phyloP scores from a whole-genome alignment of 2,797 vertebrate species.

The Hydrolagus colliei region DNA sequence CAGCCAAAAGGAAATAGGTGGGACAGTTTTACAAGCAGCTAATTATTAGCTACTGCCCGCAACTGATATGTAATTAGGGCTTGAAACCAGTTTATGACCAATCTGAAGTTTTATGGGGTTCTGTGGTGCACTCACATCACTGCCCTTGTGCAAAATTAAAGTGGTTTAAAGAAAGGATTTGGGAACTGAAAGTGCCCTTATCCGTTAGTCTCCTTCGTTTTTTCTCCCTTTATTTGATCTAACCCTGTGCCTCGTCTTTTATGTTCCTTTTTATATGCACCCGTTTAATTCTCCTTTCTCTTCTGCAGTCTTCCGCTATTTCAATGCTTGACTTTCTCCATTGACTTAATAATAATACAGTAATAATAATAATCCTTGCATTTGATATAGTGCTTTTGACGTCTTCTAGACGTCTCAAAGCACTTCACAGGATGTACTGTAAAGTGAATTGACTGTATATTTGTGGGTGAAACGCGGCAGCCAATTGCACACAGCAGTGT shows the following conservation, averaged over 20 bases:
- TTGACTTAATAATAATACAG: no score
- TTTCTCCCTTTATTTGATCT: background rate
- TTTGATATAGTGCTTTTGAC: no score
- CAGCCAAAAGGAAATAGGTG: slow-evolving; percentile 19
- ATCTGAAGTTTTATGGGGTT: slow-evolving; percentile 20
- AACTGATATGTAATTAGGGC: slow-evolving; percentile 29
- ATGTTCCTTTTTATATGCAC: no score
- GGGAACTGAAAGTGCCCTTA: background rate
- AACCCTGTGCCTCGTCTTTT: background rate
- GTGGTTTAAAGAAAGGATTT: background rate
- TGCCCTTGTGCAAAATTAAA: background rate
- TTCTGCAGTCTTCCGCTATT: no score
- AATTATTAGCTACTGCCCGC: slow-evolving; percentile 20
- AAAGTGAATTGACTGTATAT: no score
- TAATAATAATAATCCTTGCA: no score
- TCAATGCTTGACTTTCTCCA: no score
- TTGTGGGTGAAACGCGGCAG: no score
- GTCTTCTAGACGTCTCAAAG: no score
- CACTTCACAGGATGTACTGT: no score
- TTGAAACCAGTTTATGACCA: slow-evolving; percentile 26
- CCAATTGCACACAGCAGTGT: no score
- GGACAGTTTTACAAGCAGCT: slow-evolving; percentile 27
- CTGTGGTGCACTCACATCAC: slow-evolving; percentile 14
- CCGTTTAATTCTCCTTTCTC: no score
- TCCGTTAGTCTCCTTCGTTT: background rate